phyloP scores from a whole-genome alignment of 2,113 vertebrate species.

The Lipotes vexillifer region DNA sequence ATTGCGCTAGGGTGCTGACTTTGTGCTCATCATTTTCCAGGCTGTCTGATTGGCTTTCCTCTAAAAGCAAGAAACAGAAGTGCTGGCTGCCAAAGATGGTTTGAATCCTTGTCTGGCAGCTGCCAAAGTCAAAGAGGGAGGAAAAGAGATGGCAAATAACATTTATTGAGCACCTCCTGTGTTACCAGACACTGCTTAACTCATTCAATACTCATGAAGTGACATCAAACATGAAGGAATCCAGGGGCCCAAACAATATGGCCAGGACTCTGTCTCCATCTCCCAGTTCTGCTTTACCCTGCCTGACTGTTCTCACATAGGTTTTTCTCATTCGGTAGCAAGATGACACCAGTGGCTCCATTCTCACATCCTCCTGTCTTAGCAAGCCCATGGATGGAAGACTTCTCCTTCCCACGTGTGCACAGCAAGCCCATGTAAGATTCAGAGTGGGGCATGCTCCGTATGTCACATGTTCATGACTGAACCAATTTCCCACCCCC shows the following conservation, averaged over 20 bases:
- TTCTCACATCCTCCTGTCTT: neutral
- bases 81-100: neutral
- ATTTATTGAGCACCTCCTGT: neutral
- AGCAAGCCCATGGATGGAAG: neutral
- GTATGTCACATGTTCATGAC: neutral
- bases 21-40: neutral
- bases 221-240: neutral
- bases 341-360: neutral
- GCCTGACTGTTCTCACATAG: neutral
- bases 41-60: neutral
- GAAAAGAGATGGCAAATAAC: neutral
- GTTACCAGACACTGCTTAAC: neutral
- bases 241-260: no score
- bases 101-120: neutral
- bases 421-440: neutral
- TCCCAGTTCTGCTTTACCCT: neutral
- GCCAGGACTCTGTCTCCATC: neutral
- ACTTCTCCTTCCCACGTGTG: neutral
- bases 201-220: neutral
- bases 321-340: neutral
- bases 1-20: neutral
- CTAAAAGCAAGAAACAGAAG: neutral
- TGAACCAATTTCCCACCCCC: neutral
- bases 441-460: neutral
- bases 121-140: conserved; percentile 15